These are phyloP conservation scores for Enoplosus armatus DNA, from an alignment of 2,797 vertebrate species.

Conservation along the genomic window DNA sequence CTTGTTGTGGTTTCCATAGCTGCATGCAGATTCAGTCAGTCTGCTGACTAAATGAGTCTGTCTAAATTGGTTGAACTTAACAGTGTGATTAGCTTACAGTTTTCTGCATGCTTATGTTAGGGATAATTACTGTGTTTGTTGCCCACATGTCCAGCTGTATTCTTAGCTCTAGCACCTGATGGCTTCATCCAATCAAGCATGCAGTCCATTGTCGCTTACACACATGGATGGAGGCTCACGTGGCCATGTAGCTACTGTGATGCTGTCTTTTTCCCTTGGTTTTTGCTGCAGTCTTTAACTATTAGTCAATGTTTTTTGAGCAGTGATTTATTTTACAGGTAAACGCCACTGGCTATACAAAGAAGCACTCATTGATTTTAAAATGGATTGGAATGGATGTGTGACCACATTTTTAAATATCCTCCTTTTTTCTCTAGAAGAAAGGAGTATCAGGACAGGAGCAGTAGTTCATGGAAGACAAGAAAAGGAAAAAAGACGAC, in stretches of 20 bases:
- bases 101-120: conserved; percentile 31
- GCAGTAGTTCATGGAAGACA: conserved; percentile 99
- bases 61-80: conserved; percentile 28
- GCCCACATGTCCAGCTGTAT: conserved; percentile 38
- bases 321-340: background rate
- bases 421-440: conserved; percentile 70
- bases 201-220: conserved; percentile 14
- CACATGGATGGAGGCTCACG: conserved; percentile 30
- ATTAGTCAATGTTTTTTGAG: background rate
- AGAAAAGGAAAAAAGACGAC: conserved; percentile 99
- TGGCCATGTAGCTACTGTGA: background rate
- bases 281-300: conserved; percentile 12
- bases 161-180: conserved; percentile 48
- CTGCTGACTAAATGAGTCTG: conserved; percentile 6
- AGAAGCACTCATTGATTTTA: background rate
- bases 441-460: conserved; percentile 97
- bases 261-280: background rate
- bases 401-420: conserved; percentile 20
- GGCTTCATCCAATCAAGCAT: conserved; percentile 45
- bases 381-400: background rate
- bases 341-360: background rate
- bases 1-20: conserved; percentile 19
- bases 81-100: conserved; percentile 39
- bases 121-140: conserved; percentile 49
- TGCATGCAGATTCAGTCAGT: conserved; percentile 18